Conservation (phyloP, 2,113 vertebrate species). For the Psettodes erumei region DNA sequence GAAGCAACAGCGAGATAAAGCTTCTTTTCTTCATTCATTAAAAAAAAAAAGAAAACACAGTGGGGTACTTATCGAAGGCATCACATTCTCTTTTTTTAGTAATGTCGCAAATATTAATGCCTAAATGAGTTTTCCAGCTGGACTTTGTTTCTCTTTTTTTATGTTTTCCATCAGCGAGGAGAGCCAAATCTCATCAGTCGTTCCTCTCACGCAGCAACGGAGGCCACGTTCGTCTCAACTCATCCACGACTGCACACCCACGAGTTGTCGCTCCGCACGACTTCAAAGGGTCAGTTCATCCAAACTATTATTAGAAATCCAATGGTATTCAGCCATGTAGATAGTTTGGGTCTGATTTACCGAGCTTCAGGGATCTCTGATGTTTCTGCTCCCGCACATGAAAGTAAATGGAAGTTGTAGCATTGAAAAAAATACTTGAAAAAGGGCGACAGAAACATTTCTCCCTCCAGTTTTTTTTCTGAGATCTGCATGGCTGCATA, state of each 20-base stretch:
- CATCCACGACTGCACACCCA: not conserved
- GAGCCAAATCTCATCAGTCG: slow-evolving; percentile 14
- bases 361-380: not conserved
- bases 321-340: not conserved
- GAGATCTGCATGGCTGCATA: not conserved
- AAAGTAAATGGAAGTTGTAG: not conserved
- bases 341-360: not conserved
- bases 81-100: slow-evolving; percentile 23
- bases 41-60: slow-evolving; percentile 14
- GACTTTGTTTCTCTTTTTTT: not conserved
- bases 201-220: not conserved
- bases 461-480: not conserved
- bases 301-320: not conserved
- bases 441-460: not conserved
- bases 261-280: rapidly evolving
- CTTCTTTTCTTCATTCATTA: slow-evolving; percentile 45
- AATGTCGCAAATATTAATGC: slow-evolving; percentile 3
- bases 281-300: not conserved
- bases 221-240: not conserved
- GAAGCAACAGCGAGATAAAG: slow-evolving; percentile 65
- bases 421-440: not conserved
- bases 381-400: not conserved
- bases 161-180: not conserved
- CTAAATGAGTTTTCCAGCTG: not conserved
- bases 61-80: slow-evolving; percentile 29